Evolutionary conservation across 2,797 vertebrate species (phyloP).

Genomic region (Enteromius anoplus): DNA sequence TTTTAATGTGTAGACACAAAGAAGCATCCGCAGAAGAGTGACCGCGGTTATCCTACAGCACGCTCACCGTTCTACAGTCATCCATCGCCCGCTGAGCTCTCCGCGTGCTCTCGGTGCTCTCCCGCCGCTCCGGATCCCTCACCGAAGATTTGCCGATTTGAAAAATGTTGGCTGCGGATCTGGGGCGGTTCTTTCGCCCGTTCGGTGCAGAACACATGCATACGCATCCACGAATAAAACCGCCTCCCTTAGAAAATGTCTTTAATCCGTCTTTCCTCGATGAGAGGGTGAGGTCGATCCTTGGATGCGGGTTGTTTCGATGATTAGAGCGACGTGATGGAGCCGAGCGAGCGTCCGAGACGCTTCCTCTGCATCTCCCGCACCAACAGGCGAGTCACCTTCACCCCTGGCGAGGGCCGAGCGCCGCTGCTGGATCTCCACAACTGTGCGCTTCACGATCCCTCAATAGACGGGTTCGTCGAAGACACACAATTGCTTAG

Average conservation of each 20-base stretch:
- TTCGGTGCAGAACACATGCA: constrained; percentile 97
- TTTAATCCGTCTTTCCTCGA: constrained; percentile 17
- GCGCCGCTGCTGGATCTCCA: constrained; percentile 51
- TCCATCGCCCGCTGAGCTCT: constrained; percentile 83
- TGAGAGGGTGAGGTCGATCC: constrained; percentile 9
- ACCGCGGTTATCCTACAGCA: not conserved
- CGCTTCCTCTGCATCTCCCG: constrained; percentile 75
- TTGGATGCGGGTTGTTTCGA: constrained; percentile 19
- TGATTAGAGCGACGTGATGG: constrained; percentile 16
- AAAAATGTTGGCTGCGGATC: constrained; percentile 85
- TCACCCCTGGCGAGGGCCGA: constrained; percentile 68
- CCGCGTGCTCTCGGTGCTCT: constrained; percentile 81
- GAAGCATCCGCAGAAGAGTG: not conserved
- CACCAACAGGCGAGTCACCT: constrained; percentile 77
- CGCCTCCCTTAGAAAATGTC: constrained; percentile 57
- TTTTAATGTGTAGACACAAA: not conserved
- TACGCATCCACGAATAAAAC: constrained; percentile 78
- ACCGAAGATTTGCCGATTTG: constrained; percentile 80
- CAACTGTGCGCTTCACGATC: constrained; percentile 62
- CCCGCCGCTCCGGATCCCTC: constrained; percentile 83
- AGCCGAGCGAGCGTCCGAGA: constrained; percentile 26
- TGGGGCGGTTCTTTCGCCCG: constrained; percentile 92
- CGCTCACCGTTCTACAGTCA: constrained; percentile 92
- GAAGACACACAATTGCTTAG: constrained; percentile 25
- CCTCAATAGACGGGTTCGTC: constrained; percentile 63